Evolutionary conservation across 2,797 vertebrate species (phyloP).

Genomic region (Gallirallus australis): DNA sequence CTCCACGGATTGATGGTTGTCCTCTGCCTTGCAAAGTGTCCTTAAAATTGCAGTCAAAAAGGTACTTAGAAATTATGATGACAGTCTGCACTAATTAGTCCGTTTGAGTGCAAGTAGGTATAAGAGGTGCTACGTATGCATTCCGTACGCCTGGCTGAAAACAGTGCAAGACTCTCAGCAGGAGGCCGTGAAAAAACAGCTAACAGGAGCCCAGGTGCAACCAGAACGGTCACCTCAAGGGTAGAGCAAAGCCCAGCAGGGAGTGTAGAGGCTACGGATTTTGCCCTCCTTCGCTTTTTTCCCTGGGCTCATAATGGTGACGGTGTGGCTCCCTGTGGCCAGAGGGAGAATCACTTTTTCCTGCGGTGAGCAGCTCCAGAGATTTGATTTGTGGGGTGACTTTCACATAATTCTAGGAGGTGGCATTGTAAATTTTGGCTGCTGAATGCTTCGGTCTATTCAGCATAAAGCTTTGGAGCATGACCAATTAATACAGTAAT

Average conservation of each 20-base stretch:
- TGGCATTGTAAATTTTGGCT: not conserved
- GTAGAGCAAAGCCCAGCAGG: not conserved
- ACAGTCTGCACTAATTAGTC: not conserved
- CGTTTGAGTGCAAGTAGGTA: not conserved
- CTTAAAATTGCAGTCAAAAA: not conserved
- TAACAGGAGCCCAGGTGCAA: not conserved
- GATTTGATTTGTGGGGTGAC: not conserved
- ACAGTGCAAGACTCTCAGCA: not conserved
- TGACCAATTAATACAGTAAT: constrained; percentile 34
- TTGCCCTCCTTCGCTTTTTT: not conserved
- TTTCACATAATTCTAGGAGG: not conserved
- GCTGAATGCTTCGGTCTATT: not conserved
- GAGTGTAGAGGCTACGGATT: not conserved
- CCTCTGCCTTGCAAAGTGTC: not conserved
- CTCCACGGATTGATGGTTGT: not conserved
- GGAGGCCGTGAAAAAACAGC: not conserved
- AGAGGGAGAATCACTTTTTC: not conserved
- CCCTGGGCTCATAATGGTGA: not conserved
- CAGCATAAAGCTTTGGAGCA: not conserved
- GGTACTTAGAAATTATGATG: not conserved
- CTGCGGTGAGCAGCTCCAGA: not conserved
- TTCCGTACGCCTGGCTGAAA: not conserved
- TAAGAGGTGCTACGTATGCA: not conserved
- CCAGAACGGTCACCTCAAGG: not conserved
- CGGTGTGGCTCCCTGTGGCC: constrained; percentile 21